These are phyloP conservation scores for Phenganax subtilis DNA, from an alignment of 92 coral and sea anemone species.

Conservation along the genomic window DNA sequence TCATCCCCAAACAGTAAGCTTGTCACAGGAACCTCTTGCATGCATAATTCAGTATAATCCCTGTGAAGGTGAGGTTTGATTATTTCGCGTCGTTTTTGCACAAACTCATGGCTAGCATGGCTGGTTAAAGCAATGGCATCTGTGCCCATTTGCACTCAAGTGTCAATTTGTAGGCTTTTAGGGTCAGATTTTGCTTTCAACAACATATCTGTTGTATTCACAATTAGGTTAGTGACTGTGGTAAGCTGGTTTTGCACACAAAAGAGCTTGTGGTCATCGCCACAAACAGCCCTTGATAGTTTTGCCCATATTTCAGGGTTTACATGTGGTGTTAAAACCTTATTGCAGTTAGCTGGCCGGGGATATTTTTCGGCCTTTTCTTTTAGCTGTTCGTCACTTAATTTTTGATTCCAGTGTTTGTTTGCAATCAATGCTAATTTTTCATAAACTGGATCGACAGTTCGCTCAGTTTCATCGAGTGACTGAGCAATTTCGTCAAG, in stretches of 20 bases:
- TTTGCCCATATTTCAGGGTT: conserved; percentile 56
- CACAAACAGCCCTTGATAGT: not conserved
- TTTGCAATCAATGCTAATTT: conserved; percentile 1
- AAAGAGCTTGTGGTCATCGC: too few species aligned
- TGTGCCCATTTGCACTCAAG: conserved; percentile 39
- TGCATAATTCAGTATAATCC: not conserved
- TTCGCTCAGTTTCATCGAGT: conserved; percentile 47
- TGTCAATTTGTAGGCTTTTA: conserved; percentile 12
- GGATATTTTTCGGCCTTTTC: conserved; percentile 29
- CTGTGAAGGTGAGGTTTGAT: conserved; percentile 21
- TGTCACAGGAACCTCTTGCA: conserved; percentile 3
- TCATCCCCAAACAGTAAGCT: conserved; percentile 18
- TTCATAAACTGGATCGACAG: conserved; percentile 26
- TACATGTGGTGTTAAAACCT: conserved; percentile 48
- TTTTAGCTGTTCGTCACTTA: conserved; percentile 30
- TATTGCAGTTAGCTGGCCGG: conserved; percentile 49
- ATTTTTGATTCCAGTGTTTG: not conserved
- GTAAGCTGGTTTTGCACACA: conserved; percentile 14
- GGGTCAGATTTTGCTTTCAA: conserved; percentile 42
- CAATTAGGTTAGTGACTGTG: conserved; percentile 34
- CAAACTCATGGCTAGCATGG: conserved; percentile 41
- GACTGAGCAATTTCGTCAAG: conserved; percentile 52
- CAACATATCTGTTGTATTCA: not conserved
- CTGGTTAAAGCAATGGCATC: conserved; percentile 46
- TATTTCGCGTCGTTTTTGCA: conserved; percentile 44